A percentile compares a stretch with the other conserved stretches of the same genome.
Conservation (phyloP, 2,797 vertebrate species). For the Huso huso region DNA sequence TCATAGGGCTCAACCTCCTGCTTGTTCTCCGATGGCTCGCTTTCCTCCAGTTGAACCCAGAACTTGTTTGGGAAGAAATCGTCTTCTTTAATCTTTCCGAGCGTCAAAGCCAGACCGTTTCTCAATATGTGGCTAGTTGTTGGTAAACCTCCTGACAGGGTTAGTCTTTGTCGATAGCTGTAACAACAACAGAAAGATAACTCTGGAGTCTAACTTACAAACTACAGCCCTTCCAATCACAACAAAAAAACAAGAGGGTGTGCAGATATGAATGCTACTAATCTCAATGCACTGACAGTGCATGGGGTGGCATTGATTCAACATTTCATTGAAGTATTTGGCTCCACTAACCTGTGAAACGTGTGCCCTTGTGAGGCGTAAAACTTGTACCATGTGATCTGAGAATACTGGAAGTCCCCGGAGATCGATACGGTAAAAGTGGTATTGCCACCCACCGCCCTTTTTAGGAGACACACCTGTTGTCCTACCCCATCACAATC, state of each 20-base stretch:
- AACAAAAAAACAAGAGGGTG: neutral
- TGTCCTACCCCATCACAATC: constrained; percentile 11
- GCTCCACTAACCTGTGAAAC: constrained; percentile 19
- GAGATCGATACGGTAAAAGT: constrained; percentile 10
- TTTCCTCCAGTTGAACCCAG: constrained; percentile 20
- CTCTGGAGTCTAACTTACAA: neutral
- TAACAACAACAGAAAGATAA: neutral
- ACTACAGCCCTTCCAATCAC: neutral
- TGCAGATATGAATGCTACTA: no score
- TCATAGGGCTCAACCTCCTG: constrained; percentile 15
- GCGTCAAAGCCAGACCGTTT: neutral
- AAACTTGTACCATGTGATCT: constrained; percentile 27
- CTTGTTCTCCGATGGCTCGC: no score
- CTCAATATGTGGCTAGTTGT: neutral
- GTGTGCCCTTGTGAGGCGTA: constrained; percentile 20
- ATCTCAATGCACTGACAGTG: no score
- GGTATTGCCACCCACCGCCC: constrained; percentile 4
- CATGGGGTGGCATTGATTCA: no score
- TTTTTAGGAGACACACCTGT: constrained; percentile 19
- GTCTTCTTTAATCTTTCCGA: constrained; percentile 16
- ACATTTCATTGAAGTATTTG: neutral
- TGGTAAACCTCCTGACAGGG: neutral
- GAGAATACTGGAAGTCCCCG: neutral
- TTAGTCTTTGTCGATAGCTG: constrained; percentile 22
- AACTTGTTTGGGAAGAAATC: constrained; percentile 30